Evolutionary conservation across 2,888 invertebrate species (phyloP).

Genomic region (Cryptophagus acutangulus): DNA sequence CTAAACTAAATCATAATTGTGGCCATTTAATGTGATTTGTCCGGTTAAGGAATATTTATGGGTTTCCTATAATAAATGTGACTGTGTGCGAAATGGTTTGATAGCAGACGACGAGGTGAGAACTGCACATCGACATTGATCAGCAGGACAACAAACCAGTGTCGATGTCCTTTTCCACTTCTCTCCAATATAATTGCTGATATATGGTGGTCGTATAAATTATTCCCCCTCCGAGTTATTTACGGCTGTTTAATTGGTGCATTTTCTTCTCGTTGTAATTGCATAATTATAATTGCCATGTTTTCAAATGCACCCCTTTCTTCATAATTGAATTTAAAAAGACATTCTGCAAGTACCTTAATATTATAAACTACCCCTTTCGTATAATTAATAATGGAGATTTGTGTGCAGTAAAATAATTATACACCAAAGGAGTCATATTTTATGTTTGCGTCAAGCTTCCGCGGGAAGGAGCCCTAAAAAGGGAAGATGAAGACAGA

Average conservation of each 20-base stretch:
- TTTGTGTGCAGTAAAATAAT: conserved; percentile 31
- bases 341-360: no score
- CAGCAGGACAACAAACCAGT: conserved; percentile 7
- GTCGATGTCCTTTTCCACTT: conserved; percentile 13
- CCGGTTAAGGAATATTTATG: conserved; percentile 14
- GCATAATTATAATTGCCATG: no score
- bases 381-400: conserved; percentile 37
- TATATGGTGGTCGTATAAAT: no score
- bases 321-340: no score
- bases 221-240: background rate
- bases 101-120: conserved; percentile 12
- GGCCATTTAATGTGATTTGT: no score
- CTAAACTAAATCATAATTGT: no score
- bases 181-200: no score
- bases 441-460: conserved; percentile 1
- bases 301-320: no score
- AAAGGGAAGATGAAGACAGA: no score
- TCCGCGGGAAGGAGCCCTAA: background rate
- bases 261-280: no score
- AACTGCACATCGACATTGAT: conserved; percentile 14
- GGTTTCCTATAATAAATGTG: conserved; percentile 12
- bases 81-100: conserved; percentile 9
- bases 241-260: background rate
- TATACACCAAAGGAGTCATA: conserved; percentile 22
- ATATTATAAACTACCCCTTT: no score